phyloP scores from a whole-genome alignment of 2,113 vertebrate species.

The Corythornis madagascariensis region DNA sequence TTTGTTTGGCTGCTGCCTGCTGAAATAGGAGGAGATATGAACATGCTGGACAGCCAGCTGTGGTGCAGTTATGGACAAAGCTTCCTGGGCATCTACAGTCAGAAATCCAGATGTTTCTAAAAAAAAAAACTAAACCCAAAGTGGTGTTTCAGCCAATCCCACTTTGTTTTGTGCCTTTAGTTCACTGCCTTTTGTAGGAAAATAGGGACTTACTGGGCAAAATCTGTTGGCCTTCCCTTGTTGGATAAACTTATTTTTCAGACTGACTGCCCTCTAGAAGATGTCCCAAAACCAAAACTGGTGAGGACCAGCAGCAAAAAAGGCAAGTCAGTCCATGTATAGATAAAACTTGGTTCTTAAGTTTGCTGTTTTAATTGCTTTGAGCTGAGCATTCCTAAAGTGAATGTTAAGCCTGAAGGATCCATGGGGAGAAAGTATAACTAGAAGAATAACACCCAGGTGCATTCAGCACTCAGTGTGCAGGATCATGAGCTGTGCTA shows the following conservation, averaged over 20 bases:
- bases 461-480: neutral
- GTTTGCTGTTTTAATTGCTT: neutral
- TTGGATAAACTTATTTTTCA: neutral
- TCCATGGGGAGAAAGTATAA: neutral
- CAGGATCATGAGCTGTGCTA: neutral
- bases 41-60: neutral
- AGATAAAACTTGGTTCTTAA: neutral
- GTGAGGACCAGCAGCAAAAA: conserved; percentile 55
- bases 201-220: neutral
- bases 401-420: neutral
- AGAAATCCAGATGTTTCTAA: neutral
- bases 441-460: neutral
- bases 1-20: neutral
- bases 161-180: neutral
- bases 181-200: neutral
- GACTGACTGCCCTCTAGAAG: conserved; percentile 30
- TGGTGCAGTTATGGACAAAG: neutral
- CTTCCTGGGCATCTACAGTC: neutral
- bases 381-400: neutral
- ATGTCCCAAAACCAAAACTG: neutral
- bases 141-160: neutral
- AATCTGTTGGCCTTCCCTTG: neutral
- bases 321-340: conserved; percentile 17
- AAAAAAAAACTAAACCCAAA: neutral
- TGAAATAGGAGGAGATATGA: neutral